Evolutionary conservation across 2,888 invertebrate genomes (phyloP), one percentile per base, ranked within the genome.

Genomic region (Diarsia brunnea): DNA sequence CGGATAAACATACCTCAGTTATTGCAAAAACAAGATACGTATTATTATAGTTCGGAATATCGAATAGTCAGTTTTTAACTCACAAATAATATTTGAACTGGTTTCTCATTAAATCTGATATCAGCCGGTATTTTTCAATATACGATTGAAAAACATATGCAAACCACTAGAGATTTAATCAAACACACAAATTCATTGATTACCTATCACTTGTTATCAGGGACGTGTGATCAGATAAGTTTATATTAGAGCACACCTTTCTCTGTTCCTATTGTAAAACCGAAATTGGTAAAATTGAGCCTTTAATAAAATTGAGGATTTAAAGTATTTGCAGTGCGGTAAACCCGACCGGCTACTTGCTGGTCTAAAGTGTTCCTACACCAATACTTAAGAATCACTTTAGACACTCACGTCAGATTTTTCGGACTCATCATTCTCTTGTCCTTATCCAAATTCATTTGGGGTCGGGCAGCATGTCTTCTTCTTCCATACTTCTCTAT

Each of bases 161-260:
- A n/a, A 63, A 45, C 53, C 78, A 83, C 60, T 78, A 77, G 83
- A 78, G 66, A 66, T 78, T 83, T 77, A 66, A 78, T 78, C 78
- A 61, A 60, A 49, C 66, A 71, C 21, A 53, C 27, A 49, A 84
- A 71, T 65, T 53, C 79, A 84, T 79, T 61, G 84, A 79, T 82
- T 58, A 83, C 47, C 24, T 84, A 88, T 27, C 61, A 67, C 21
- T 31, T 66, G 31, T 67, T 83, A 78, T 78, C 83, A 49, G 27
- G n/a, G 38, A 66, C 47, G 47, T 49, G 58, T 38, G 12, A 74
- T 45, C 76, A 60, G 78, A 83, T 78, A 84, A 49, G 43, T 27
- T 31, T 19, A 77, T 77, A 75, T 43, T 31, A 55, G 21, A 21
- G 76, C 49, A 49, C 43, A 82, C 77, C 76, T 55, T 63, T 63